Evolutionary conservation across 2,797 vertebrate genomes (phyloP).

Genomic region (Glyptemys insculpta): DNA sequence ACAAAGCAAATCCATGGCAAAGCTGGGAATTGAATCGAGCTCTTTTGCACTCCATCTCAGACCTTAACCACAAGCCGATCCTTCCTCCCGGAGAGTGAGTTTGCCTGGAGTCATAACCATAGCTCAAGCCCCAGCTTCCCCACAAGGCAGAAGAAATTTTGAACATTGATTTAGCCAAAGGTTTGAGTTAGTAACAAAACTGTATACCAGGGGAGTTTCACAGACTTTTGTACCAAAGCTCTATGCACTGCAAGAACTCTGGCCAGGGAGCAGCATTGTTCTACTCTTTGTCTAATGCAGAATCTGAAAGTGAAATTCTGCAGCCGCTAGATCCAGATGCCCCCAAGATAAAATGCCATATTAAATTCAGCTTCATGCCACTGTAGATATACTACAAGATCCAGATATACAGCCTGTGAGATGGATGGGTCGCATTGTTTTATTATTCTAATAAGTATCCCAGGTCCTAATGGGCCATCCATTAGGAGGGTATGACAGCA

Average conservation of each 20-base stretch:
- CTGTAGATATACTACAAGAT: conserved; percentile 48
- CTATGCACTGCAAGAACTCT: background rate
- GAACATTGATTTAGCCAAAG: background rate
- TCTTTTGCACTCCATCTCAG: background rate
- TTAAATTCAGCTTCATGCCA: conserved; percentile 15
- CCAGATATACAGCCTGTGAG: conserved; percentile 50
- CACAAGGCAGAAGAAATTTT: background rate
- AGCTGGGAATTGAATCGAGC: background rate
- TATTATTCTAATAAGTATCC: conserved; percentile 66
- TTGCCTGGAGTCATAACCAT: background rate
- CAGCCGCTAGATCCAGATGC: background rate
- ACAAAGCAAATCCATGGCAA: background rate
- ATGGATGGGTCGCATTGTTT: conserved; percentile 54
- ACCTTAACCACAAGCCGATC: accelerated
- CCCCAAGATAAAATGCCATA: background rate
- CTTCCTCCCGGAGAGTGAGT: background rate
- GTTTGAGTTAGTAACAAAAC: background rate
- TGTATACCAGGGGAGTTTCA: accelerated
- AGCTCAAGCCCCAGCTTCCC: accelerated
- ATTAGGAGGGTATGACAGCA: conserved; percentile 39
- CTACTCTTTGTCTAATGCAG: background rate
- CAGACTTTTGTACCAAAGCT: background rate
- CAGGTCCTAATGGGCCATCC: conserved; percentile 57
- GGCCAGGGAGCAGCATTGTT: background rate
- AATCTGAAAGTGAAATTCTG: background rate